A percentile compares a stretch with the other conserved stretches of the same genome.
Conservation (phyloP, 1,140 invertebrate genomes). For the Macrocentrus cingulum region DNA sequence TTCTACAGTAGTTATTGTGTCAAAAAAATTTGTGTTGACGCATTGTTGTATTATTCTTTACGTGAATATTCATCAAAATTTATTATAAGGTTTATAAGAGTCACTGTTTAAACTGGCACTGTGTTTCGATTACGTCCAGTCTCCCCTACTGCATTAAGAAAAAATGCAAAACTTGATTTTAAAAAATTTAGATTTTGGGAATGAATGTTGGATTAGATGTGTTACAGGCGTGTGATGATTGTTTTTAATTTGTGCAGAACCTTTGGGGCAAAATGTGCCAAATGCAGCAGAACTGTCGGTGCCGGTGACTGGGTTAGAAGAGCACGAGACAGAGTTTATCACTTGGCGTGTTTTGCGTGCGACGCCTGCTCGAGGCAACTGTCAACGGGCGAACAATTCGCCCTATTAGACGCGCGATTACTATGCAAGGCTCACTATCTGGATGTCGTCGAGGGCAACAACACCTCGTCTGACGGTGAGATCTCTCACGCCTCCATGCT, state of each 20-base stretch:
- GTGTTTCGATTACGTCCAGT: no score
- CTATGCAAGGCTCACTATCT: slow-evolving; percentile 96
- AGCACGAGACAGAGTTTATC: slow-evolving; percentile 92
- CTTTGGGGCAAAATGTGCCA: slow-evolving; percentile 95
- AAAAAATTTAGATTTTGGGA: no score
- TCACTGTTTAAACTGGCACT: no score
- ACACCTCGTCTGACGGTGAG: slow-evolving; percentile 83
- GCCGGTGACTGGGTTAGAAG: slow-evolving; percentile 96
- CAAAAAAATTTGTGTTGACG: no score
- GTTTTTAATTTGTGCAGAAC: slow-evolving; percentile 66
- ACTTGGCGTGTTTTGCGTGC: slow-evolving; percentile 97
- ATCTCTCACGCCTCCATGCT: slow-evolving; percentile 18
- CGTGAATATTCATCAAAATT: no score
- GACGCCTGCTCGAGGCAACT: slow-evolving; percentile 96
- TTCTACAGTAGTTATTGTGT: no score
- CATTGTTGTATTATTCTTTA: no score
- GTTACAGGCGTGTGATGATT: no score
- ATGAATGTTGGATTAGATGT: no score
- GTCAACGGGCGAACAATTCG: slow-evolving; percentile 97
- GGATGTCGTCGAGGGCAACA: slow-evolving; percentile 89
- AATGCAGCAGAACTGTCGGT: slow-evolving; percentile 88
- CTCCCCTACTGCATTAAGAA: no score
- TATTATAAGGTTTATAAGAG: no score
- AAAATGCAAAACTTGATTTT: no score
- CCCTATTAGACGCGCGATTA: slow-evolving; percentile 86